Evolutionary conservation across 2,888 invertebrate genomes (phyloP).

Genomic region (Atethmia centrago): DNA sequence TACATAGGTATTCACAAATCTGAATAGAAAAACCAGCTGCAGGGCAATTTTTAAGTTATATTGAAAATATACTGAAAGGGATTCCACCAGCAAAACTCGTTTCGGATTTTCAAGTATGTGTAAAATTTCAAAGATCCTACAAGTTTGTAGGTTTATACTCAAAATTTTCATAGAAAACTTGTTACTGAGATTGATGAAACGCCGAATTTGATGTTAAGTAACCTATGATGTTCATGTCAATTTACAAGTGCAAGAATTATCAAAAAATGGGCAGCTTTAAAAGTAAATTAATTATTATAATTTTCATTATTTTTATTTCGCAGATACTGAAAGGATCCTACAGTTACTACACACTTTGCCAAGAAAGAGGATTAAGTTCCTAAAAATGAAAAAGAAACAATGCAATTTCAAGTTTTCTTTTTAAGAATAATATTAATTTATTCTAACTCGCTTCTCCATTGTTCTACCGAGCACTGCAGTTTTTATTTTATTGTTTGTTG

Average conservation of each 20-base stretch:
- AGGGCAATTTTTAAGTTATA: neutral
- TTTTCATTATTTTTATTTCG: slow-evolving; percentile 57
- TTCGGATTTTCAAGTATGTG: neutral
- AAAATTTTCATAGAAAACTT: no score
- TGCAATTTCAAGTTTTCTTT: neutral
- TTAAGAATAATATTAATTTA: neutral
- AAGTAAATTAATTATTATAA: neutral
- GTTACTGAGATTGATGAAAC: neutral
- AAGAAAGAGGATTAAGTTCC: slow-evolving; percentile 69
- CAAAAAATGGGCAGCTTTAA: neutral
- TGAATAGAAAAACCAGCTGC: slow-evolving; percentile 24
- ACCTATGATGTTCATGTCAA: neutral
- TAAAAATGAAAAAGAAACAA: neutral
- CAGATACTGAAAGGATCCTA: slow-evolving; percentile 84
- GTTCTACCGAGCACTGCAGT: neutral
- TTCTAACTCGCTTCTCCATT: neutral
- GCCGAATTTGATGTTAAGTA: neutral
- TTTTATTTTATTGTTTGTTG: neutral
- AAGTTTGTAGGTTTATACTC: no score
- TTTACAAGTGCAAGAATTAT: neutral
- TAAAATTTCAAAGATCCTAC: neutral
- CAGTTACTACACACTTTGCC: slow-evolving; percentile 81
- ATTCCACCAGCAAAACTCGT: neutral
- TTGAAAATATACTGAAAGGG: slow-evolving; percentile 1
- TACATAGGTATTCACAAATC: slow-evolving; percentile 25